phyloP scores from a whole-genome alignment of 2,888 invertebrate genomes.

The Hypomecis atomaria region DNA sequence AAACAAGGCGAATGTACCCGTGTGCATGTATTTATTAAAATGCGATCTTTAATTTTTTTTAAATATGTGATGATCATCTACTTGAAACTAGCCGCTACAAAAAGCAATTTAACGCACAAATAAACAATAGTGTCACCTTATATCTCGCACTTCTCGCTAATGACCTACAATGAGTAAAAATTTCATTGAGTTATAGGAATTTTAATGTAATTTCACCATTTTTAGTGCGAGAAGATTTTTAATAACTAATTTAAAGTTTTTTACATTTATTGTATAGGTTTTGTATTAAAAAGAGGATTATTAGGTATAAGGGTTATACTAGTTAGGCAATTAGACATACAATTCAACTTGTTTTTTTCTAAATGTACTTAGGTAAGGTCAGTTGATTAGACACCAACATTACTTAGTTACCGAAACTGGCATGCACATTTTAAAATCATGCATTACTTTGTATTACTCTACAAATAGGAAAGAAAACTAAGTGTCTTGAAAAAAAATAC shows the following conservation, averaged over 20 bases:
- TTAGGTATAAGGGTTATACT: no score
- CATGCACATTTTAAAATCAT: neutral
- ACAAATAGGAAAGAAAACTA: neutral
- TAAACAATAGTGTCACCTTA: slow-evolving; percentile 57
- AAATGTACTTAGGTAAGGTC: no score
- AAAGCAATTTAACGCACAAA: slow-evolving; percentile 27
- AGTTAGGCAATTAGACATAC: no score
- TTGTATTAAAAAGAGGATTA: no score
- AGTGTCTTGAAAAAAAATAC: neutral
- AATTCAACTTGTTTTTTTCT: no score
- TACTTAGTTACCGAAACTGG: neutral
- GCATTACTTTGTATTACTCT: neutral
- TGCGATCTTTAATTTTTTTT: no score
- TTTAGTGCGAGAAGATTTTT: neutral
- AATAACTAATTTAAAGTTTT: no score
- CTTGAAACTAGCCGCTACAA: slow-evolving; percentile 17
- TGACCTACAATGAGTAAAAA: slow-evolving; percentile 67
- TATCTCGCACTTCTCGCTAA: slow-evolving; percentile 61
- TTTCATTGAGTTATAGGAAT: slow-evolving; percentile 23
- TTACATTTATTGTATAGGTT: no score
- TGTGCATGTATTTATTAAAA: no score
- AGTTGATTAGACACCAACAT: neutral
- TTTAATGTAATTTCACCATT: neutral
- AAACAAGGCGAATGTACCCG: no score
- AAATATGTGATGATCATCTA: neutral